Evolutionary conservation across 1,140 invertebrate genomes (phyloP).

Genomic region (Copidosoma floridanum): DNA sequence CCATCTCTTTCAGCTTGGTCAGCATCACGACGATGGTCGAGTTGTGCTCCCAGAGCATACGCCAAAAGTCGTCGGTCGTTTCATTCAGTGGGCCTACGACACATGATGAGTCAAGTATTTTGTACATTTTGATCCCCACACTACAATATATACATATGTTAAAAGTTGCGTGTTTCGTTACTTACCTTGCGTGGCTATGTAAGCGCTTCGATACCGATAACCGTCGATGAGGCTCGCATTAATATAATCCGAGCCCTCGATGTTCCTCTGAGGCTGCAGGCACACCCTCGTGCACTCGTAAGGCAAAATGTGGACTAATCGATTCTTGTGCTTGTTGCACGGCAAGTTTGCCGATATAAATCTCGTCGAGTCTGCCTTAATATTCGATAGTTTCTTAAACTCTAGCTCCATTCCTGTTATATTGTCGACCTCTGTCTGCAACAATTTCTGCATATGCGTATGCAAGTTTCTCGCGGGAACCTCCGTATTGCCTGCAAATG

Average conservation of each 20-base stretch:
- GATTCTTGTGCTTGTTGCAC: slow-evolving; percentile 97
- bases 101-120: background rate
- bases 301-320: slow-evolving; percentile 95
- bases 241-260: slow-evolving; percentile 98
- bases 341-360: slow-evolving; percentile 95
- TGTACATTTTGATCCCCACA: background rate
- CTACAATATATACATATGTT: background rate
- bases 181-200: slow-evolving; percentile 91
- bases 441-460: slow-evolving; percentile 89
- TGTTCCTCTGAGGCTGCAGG: slow-evolving; percentile 83
- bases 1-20: slow-evolving; percentile 96
- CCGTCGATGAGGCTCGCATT: slow-evolving; percentile 98
- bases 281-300: slow-evolving; percentile 95
- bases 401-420: slow-evolving; percentile 97
- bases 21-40: slow-evolving; percentile 99
- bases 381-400: slow-evolving; percentile 95
- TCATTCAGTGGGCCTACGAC: slow-evolving; percentile 76
- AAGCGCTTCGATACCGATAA: slow-evolving; percentile 86
- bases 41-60: slow-evolving; percentile 99
- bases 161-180: background rate
- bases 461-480: slow-evolving; percentile 89
- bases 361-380: slow-evolving; percentile 90
- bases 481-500: slow-evolving; percentile 80
- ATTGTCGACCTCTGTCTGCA: slow-evolving; percentile 78
- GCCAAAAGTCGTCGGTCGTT: slow-evolving; percentile 98